phyloP scores from a whole-genome alignment of 2,888 invertebrate genomes.

The Ceriagrion tenellum region DNA sequence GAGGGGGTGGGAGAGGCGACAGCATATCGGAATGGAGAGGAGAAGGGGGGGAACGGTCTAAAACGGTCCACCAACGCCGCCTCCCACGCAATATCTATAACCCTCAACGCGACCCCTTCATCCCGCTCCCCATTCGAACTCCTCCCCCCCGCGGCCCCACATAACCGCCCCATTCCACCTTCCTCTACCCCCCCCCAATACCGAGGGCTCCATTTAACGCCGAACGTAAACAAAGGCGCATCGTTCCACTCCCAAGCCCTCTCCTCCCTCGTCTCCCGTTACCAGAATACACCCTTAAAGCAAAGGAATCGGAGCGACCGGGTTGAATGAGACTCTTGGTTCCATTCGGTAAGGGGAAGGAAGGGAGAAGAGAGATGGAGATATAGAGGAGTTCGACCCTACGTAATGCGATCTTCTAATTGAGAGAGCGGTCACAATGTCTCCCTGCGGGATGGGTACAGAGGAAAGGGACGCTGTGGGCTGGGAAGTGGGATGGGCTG shows the following conservation, averaged over 20 bases:
- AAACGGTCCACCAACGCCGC: neutral
- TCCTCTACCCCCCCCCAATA: neutral
- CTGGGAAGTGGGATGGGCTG: too few relatives aligned
- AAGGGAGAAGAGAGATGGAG: neutral
- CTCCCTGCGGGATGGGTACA: neutral
- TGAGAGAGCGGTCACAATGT: neutral
- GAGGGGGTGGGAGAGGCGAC: neutral
- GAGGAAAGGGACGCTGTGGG: neutral
- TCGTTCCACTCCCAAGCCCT: neutral
- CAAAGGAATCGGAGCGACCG: neutral
- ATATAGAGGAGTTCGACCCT: neutral
- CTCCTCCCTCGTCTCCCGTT: neutral
- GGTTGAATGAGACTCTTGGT: neutral
- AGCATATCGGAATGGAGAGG: neutral
- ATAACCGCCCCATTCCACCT: too few relatives aligned
- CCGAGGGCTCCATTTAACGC: neutral
- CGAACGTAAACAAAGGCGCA: neutral
- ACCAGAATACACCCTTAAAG: neutral
- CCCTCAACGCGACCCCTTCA: neutral
- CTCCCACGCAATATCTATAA: neutral
- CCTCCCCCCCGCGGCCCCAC: too few relatives aligned
- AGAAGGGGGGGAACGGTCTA: neutral
- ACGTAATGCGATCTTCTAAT: neutral
- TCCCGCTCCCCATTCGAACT: neutral
- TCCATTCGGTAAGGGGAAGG: neutral